These are phyloP conservation scores for Homalodisca vitripennis DNA, from an alignment of 1,140 invertebrate genomes.

Conservation along the genomic window DNA sequence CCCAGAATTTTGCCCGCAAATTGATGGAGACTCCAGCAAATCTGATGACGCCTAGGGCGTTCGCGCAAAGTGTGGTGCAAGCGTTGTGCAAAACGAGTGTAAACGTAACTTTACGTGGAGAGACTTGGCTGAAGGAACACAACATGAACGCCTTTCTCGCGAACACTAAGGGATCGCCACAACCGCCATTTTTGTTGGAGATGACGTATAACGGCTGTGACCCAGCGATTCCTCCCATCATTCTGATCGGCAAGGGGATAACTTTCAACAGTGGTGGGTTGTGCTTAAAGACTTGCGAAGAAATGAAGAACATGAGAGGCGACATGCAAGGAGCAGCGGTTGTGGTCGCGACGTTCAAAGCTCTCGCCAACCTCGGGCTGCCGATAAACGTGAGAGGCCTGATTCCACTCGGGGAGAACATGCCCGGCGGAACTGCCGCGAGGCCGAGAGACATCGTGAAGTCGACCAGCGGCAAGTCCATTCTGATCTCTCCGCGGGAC, in stretches of 20 bases:
- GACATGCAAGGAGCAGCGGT: conserved; percentile 68
- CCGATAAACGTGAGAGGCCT: conserved; percentile 57
- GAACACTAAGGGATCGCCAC: conserved; percentile 59
- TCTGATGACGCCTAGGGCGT: conserved; percentile 61
- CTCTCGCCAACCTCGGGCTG: conserved; percentile 53
- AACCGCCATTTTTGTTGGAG: conserved; percentile 56
- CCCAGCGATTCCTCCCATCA: conserved; percentile 49
- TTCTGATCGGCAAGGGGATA: conserved; percentile 56
- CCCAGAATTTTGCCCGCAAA: conserved; percentile 60
- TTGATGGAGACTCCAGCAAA: conserved; percentile 65
- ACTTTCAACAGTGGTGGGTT: conserved; percentile 68
- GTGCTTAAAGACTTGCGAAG: conserved; percentile 57
- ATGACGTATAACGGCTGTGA: conserved; percentile 45
- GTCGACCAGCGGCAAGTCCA: conserved; percentile 64
- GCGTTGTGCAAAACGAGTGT: conserved; percentile 50
- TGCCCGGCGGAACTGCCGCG: conserved; percentile 59
- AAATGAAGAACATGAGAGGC: conserved; percentile 61
- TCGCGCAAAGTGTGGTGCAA: conserved; percentile 53
- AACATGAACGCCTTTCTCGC: conserved; percentile 64
- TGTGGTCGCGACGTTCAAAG: conserved; percentile 56
- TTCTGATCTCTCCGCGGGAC: conserved; percentile 65
- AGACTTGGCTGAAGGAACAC: conserved; percentile 55
- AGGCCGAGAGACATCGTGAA: conserved; percentile 64
- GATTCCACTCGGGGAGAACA: conserved; percentile 64
- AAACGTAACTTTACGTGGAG: conserved; percentile 47